Base-by-base conservation (phyloP, 2,888 invertebrate genomes). In the Microctonus aethiopoides region DNA sequence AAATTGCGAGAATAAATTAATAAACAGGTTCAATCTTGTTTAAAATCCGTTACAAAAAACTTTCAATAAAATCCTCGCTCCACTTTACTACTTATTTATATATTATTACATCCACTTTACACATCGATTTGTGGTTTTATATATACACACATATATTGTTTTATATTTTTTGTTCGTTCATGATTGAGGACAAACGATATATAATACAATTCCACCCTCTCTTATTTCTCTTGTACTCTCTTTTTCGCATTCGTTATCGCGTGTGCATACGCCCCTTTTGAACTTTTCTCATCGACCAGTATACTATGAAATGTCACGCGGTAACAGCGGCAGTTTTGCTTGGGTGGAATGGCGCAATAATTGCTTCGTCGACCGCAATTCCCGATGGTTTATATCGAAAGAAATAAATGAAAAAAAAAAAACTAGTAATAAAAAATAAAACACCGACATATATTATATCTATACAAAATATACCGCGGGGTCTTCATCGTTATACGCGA, bases 291-390 rank as follows among this genome's bases (percentile, higher is more conserved):
- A 64, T 64, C 64, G 64, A 34, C 54, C 64, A 32, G 20, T 51
- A 36, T 22, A 22, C 60, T 52, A 36, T 22, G n/a, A 64, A 64
- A 64, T 67, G 67, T 67, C 62, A 67, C 67, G 64, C 52, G 46
- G 46, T 16, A 46, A 46, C 54, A n/a, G 54, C 13, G 13, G 54
- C 24, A 13, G 57, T 32, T 57, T 32, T 13, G 32, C 57, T 46
- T 7, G 16, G 46, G n/a, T 46, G 6, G 46, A 46, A 46, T 39
- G 24, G 60, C 51, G 54, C 64, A 52, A 64, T 64, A 52, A 64
- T 64, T 72, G 70, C 64, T 70, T 52, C 63, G 70, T 70, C 64
- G 64, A 72, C 72, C 72, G 67, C 73, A 71, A 46, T 73, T 73
- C 65, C 61, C 36, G 52, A 66, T 41, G 66, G 41, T 65, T 70